phyloP scores from a whole-genome alignment of 2,888 invertebrate species.

The Rotaria macrura region DNA sequence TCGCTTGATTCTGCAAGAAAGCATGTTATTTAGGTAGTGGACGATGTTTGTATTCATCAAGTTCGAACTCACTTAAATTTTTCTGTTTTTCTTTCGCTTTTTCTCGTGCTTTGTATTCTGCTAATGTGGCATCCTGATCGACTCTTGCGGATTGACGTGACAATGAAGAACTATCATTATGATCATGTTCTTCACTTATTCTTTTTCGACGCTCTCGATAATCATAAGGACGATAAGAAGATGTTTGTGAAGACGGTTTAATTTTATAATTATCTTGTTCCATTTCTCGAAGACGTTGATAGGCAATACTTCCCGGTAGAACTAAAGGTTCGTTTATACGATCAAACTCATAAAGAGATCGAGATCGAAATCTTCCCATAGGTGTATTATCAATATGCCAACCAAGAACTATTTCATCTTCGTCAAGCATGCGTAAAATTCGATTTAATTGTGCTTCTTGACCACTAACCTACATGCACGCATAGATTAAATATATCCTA shows the following conservation, averaged over 20 bases:
- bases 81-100: no score
- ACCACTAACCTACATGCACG: not conserved
- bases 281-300: not conserved
- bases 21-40: no score
- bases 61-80: no score
- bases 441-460: constrained; percentile 5
- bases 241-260: not conserved
- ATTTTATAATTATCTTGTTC: not conserved
- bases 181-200: not conserved
- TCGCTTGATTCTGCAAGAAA: not conserved
- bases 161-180: not conserved
- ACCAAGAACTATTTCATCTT: not conserved
- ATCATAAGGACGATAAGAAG: not conserved
- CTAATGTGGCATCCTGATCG: not conserved
- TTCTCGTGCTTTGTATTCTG: no score
- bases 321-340: not conserved
- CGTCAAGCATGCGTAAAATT: not conserved
- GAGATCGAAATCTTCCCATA: not conserved
- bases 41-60: no score
- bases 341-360: not conserved
- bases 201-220: not conserved
- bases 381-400: not conserved
- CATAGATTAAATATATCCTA: no score
- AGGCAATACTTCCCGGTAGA: not conserved
- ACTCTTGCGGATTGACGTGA: not conserved